phyloP scores from a whole-genome alignment of 2,113 vertebrate genomes.

The Cephalopholis sonnerati region DNA sequence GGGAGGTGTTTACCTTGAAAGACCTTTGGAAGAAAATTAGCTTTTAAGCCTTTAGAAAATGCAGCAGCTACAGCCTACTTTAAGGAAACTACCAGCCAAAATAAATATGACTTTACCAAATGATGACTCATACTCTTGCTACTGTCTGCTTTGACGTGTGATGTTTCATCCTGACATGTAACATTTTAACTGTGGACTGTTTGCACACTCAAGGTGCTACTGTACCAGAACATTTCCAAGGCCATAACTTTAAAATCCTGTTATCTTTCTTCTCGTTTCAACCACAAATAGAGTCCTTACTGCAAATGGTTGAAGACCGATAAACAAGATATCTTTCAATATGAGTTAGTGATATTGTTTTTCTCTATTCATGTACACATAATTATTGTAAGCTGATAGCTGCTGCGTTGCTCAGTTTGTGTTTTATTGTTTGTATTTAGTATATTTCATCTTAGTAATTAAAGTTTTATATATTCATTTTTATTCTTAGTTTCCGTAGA shows the following conservation, averaged over 20 bases:
- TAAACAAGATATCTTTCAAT: not conserved
- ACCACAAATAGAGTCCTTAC: no score
- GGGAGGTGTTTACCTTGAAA: conserved; percentile 1
- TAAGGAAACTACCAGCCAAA: not conserved
- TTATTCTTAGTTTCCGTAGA: not conserved
- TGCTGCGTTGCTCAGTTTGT: not conserved
- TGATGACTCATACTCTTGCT: not conserved
- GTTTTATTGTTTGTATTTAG: not conserved
- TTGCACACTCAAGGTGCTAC: not conserved
- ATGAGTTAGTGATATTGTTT: not conserved
- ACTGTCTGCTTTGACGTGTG: not conserved
- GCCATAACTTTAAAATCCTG: not conserved
- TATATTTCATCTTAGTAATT: not conserved
- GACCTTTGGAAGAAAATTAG: not conserved
- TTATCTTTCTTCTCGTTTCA: not conserved
- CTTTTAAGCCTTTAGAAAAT: not conserved
- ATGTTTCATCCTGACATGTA: not conserved
- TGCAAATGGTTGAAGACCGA: not conserved
- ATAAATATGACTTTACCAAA: not conserved
- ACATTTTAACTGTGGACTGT: not conserved
- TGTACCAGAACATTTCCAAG: not conserved
- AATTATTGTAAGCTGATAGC: not conserved
- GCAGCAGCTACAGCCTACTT: not conserved
- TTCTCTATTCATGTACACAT: not conserved
- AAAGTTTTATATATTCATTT: not conserved